Base-by-base conservation (phyloP, 2,888 invertebrate genomes). In the Ceramica pisi region DNA sequence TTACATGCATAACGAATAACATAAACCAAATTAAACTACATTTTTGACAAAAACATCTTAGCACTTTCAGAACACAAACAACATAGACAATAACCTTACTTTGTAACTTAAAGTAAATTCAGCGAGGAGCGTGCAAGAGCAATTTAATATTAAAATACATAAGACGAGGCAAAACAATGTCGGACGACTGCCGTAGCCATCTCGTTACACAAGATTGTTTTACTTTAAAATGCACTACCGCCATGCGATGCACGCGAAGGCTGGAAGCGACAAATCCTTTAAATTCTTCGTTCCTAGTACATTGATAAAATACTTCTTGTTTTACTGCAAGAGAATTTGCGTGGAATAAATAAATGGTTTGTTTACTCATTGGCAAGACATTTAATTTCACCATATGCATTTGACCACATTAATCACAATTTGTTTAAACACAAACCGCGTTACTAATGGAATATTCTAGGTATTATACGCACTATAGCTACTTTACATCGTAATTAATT, bases 141-240 rank as follows among this genome's bases (percentile, higher is more conserved):
- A 79, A 79, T 80, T 80, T 81, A 73, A 83, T 83, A 80, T 83
- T 80, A 77, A 83, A 83, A 79, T 83, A 78, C 71, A 73, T 59
- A 82, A 82, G 75, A 69, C 78, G 69, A 69, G 35, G 69, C 62
- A 71, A 70, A 80, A 82, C 83, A 74, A 82, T 75, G 66, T 72
- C 57, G 68, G 66, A 41, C 67, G 38, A 67, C 51, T 63, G 67
- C 57, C 61, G 74, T 55, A 70, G 71, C 72, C 76, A 81, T 84
- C 86, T 85, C 74, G 84, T 87, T 84, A 81, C 78, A 75, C 64
- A 62, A 80, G 74, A 85, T 86, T 86, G 80, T 81, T 84, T 84
- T 75, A 76, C 78, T 81, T 73, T 79, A 79, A 84, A 82, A 78
- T 83, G 80, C 80, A 79, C 71, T 66, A 44, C 63, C 31, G 69